Conservation (phyloP, 53 echinoderm and acorn worm genomes). For the Actinopyga echinites region DNA sequence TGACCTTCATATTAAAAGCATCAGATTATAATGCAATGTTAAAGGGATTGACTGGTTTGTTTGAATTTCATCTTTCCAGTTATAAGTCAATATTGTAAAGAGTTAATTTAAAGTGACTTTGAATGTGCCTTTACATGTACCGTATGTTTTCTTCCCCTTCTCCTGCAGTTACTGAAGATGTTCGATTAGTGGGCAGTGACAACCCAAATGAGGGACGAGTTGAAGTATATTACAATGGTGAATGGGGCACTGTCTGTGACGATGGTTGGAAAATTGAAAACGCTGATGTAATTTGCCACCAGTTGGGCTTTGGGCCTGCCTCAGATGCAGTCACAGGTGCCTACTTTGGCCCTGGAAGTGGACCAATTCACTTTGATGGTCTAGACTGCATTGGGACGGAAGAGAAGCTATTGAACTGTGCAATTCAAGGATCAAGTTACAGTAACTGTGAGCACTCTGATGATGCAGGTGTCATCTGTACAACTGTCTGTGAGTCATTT, state of each 20-base stretch:
- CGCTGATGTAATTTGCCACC: conserved; percentile 60
- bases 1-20: too few relatives aligned
- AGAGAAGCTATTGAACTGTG: conserved; percentile 44
- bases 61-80: too few relatives aligned
- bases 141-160: neutral
- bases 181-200: conserved; percentile 11
- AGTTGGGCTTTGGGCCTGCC: conserved; percentile 62
- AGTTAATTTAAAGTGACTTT: too few relatives aligned
- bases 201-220: conserved; percentile 62
- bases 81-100: too few relatives aligned
- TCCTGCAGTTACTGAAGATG: neutral
- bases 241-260: conserved; percentile 81
- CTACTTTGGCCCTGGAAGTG: conserved; percentile 49
- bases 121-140: too few relatives aligned
- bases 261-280: conserved; percentile 58
- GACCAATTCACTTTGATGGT: conserved; percentile 60
- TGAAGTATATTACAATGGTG: conserved; percentile 59
- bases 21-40: too few relatives aligned
- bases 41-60: too few relatives aligned
- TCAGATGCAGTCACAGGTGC: neutral
- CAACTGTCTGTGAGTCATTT: neutral
- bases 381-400: conserved; percentile 56
- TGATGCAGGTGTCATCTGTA: conserved; percentile 65
- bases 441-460: conserved; percentile 66
- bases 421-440: conserved; percentile 29